These are phyloP conservation scores for Leptobrachium ailaonicum DNA, from an alignment of 2,113 vertebrate species.

Conservation along the genomic window DNA sequence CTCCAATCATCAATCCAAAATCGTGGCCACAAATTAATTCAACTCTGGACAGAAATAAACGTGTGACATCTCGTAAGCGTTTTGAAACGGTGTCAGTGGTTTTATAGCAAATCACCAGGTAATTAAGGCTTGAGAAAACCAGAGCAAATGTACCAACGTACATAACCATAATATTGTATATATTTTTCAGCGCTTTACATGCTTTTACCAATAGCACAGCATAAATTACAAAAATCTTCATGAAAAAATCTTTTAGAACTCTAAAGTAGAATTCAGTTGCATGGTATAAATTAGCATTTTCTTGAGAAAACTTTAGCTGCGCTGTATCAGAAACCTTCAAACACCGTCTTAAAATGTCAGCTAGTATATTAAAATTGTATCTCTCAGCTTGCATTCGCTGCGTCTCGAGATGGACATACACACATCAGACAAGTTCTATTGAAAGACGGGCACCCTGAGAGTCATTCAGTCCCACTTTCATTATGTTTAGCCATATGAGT, in stretches of 20 bases:
- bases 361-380: slow-evolving; percentile 39
- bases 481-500: slow-evolving; percentile 33
- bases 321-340: not conserved
- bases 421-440: slow-evolving; percentile 4
- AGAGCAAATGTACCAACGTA: too few species aligned
- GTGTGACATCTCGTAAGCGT: too few species aligned
- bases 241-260: not conserved
- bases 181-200: too few species aligned
- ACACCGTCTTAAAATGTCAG: slow-evolving; percentile 36
- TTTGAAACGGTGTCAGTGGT: too few species aligned
- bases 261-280: not conserved
- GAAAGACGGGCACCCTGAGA: slow-evolving; percentile 23
- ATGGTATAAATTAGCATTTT: slow-evolving; percentile 9
- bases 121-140: too few species aligned
- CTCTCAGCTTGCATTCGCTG: not conserved
- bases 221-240: too few species aligned
- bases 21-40: too few species aligned
- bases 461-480: slow-evolving; percentile 25
- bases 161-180: too few species aligned
- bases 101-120: too few species aligned
- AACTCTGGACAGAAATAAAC: too few species aligned
- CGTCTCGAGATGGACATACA: slow-evolving; percentile 11
- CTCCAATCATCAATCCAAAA: too few species aligned
- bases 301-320: not conserved
- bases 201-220: too few species aligned